Evolutionary conservation across 2,797 vertebrate genomes (phyloP).

Genomic region (Tachyglossus aculeatus): DNA sequence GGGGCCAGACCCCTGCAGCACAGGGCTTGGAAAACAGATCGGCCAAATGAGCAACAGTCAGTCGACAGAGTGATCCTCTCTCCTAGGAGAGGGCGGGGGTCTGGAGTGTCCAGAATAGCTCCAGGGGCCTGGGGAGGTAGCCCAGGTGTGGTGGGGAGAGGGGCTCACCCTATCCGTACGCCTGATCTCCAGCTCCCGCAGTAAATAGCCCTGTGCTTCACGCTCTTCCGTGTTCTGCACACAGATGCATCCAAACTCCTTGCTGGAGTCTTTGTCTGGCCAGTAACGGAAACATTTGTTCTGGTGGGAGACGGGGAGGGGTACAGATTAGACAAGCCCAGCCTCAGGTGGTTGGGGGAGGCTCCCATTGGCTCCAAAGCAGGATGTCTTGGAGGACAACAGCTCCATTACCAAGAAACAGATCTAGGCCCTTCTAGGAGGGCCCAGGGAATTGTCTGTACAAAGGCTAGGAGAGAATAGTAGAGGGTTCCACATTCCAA

Average conservation of each 20-base stretch:
- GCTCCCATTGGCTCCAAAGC: too few species aligned
- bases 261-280: slow-evolving; percentile 78
- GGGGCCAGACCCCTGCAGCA: not conserved
- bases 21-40: not conserved
- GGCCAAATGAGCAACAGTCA: too few species aligned
- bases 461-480: too few species aligned
- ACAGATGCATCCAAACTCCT: slow-evolving; percentile 77
- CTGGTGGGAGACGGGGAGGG: slow-evolving; percentile 55
- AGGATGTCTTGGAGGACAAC: too few species aligned
- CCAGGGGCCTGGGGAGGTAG: not conserved
- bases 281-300: slow-evolving; percentile 90
- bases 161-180: slow-evolving; percentile 77
- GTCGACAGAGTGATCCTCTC: too few species aligned
- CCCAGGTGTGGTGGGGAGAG: accelerated
- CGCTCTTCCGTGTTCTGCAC: slow-evolving; percentile 80
- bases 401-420: too few species aligned
- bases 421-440: too few species aligned
- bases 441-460: too few species aligned
- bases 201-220: slow-evolving; percentile 83
- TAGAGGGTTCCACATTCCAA: too few species aligned
- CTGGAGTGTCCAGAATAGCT: not conserved
- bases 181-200: slow-evolving; percentile 83
- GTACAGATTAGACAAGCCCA: not conserved
- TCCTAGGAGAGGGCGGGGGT: not conserved
- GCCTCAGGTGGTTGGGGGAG: too few species aligned